These are phyloP conservation scores for Bradysia coprophila DNA, from an alignment of 1,140 invertebrate genomes.

Conservation along the genomic window DNA sequence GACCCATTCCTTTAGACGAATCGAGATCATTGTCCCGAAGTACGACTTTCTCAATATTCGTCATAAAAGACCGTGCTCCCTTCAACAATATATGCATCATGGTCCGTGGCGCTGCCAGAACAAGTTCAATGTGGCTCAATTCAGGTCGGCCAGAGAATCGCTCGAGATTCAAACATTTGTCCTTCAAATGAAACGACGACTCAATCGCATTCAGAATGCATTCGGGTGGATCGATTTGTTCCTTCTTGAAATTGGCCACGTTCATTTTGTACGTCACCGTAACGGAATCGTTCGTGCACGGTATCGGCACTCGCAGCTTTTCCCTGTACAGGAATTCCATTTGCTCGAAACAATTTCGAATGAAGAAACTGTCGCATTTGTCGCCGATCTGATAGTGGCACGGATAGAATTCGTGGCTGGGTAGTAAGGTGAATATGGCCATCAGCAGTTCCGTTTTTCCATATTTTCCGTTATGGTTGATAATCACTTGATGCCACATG, in stretches of 20 bases:
- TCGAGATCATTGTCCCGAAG: neutral
- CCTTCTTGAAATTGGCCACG: neutral
- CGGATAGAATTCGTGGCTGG: neutral
- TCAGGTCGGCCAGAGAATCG: neutral
- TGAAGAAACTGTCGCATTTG: neutral
- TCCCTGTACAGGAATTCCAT: neutral
- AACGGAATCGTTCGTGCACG: neutral
- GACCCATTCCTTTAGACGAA: neutral
- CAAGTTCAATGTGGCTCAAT: neutral
- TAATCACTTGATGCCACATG: neutral
- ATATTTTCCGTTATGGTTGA: neutral
- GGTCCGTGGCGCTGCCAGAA: neutral
- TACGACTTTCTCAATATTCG: neutral
- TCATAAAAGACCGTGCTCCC: neutral
- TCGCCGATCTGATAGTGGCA: neutral
- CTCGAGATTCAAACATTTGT: neutral
- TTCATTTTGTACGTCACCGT: neutral
- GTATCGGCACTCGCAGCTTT: neutral
- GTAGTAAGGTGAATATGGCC: neutral
- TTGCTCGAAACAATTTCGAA: neutral
- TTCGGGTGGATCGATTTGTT: neutral
- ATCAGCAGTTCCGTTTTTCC: neutral
- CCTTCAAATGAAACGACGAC: neutral
- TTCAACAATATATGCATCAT: neutral
- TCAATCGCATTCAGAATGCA: neutral